These are phyloP conservation scores for Euura lappo DNA, from an alignment of 1,140 invertebrate genomes.

Conservation along the genomic window DNA sequence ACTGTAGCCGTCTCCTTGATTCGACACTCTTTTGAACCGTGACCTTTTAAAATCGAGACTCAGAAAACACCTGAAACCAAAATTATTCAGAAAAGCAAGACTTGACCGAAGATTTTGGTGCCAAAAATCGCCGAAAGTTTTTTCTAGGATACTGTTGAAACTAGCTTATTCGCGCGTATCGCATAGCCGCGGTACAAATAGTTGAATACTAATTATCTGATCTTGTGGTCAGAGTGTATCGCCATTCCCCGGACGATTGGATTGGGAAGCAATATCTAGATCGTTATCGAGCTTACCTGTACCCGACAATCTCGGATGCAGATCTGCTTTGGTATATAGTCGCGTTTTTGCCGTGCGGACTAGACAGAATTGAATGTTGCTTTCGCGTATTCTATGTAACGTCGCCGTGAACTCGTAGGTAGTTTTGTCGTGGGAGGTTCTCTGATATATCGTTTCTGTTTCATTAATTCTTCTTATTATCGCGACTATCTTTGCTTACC, in stretches of 20 bases:
- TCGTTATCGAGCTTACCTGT: constrained; percentile 47
- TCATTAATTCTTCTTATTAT: too few species aligned
- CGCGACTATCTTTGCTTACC: background rate
- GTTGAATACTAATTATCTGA: constrained; percentile 57
- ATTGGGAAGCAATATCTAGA: constrained; percentile 53
- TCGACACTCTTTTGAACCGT: too few species aligned
- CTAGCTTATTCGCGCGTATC: background rate
- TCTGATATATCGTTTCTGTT: too few species aligned
- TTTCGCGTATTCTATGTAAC: background rate
- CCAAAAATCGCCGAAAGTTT: too few species aligned
- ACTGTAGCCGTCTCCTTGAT: too few species aligned
- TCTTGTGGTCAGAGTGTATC: constrained; percentile 31
- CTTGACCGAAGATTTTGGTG: too few species aligned
- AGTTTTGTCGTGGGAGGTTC: background rate
- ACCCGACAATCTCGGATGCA: constrained; percentile 47
- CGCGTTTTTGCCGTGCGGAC: background rate
- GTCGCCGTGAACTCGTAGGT: background rate
- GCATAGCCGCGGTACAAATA: background rate
- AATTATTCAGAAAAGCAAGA: too few species aligned
- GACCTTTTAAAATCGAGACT: too few species aligned
- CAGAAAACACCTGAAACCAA: too few species aligned
- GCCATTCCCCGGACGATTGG: constrained; percentile 45
- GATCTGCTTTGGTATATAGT: constrained; percentile 36
- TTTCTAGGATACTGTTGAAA: background rate
- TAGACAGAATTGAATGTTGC: background rate